A percentile compares a stretch with the other conserved stretches of the same genome.
These are phyloP conservation scores for Plestiodon gilberti DNA, from an alignment of 2,113 vertebrate species.

Conservation along the genomic window DNA sequence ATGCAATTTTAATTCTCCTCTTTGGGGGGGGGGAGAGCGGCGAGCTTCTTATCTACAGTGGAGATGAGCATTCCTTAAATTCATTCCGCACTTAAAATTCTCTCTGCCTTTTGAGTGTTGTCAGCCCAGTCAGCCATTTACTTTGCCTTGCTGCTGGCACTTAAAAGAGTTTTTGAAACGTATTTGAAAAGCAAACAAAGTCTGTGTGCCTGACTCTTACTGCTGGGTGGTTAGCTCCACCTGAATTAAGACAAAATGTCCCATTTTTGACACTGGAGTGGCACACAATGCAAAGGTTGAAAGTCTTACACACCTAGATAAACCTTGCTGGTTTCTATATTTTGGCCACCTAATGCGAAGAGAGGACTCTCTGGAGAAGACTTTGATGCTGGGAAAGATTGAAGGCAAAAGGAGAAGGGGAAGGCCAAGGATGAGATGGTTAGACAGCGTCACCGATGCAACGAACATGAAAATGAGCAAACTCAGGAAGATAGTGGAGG, in stretches of 20 bases:
- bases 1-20: conserved; percentile 64
- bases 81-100: conserved; percentile 50
- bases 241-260: conserved; percentile 7
- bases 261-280: conserved; percentile 9
- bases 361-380: too few species aligned
- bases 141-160: conserved; percentile 42
- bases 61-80: conserved; percentile 48
- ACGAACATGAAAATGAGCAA: too few species aligned
- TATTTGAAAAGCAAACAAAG: conserved; percentile 39
- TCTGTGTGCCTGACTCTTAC: not conserved
- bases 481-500: too few species aligned
- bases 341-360: too few species aligned
- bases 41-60: conserved; percentile 36
- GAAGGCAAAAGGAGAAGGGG: too few species aligned
- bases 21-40: not conserved
- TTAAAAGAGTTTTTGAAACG: conserved; percentile 8
- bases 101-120: conserved; percentile 8
- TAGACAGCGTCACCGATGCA: too few species aligned
- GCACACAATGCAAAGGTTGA: not conserved
- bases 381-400: too few species aligned
- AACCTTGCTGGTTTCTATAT: not conserved
- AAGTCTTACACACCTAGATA: not conserved
- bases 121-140: conserved; percentile 21
- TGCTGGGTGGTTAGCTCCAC: conserved; percentile 13
- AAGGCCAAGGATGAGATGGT: too few species aligned